phyloP scores from a whole-genome alignment of 2,888 invertebrate species.

The Pherbina coryleti region DNA sequence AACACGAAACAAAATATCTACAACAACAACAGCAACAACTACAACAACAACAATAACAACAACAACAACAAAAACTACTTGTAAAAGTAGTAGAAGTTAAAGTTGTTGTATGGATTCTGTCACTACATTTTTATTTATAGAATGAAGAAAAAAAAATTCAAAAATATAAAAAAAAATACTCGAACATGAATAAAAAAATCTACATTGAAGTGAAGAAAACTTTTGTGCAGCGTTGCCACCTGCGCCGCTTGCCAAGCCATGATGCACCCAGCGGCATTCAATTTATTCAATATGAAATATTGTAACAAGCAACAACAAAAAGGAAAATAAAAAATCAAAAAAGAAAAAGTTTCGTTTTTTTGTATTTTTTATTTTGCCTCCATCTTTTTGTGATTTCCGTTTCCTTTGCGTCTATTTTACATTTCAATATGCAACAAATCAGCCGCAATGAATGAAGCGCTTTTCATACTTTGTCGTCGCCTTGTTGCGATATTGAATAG shows the following conservation, averaged over 20 bases:
- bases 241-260: neutral
- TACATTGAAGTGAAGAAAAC: neutral
- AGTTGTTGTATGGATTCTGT: slow-evolving; percentile 10
- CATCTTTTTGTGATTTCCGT: neutral
- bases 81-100: neutral
- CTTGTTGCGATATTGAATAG: slow-evolving; percentile 12
- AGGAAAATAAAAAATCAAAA: slow-evolving; percentile 14
- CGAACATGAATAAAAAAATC: neutral
- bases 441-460: slow-evolving; percentile 33
- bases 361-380: neutral
- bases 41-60: neutral
- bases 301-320: slow-evolving; percentile 25
- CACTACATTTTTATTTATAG: slow-evolving; percentile 14
- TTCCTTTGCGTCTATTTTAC: slow-evolving; percentile 3
- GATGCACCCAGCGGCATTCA: slow-evolving; percentile 43
- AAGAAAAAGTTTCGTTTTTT: slow-evolving; percentile 5
- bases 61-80: neutral
- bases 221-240: slow-evolving; percentile 21
- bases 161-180: neutral
- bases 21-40: neutral
- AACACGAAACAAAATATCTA: neutral
- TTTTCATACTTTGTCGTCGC: neutral
- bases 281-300: slow-evolving; percentile 47
- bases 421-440: slow-evolving; percentile 40
- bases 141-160: neutral